A percentile compares a stretch with the other conserved stretches of the same genome.
phyloP scores from a whole-genome alignment of 1,140 invertebrate genomes.

The Aradophagus sp. region DNA sequence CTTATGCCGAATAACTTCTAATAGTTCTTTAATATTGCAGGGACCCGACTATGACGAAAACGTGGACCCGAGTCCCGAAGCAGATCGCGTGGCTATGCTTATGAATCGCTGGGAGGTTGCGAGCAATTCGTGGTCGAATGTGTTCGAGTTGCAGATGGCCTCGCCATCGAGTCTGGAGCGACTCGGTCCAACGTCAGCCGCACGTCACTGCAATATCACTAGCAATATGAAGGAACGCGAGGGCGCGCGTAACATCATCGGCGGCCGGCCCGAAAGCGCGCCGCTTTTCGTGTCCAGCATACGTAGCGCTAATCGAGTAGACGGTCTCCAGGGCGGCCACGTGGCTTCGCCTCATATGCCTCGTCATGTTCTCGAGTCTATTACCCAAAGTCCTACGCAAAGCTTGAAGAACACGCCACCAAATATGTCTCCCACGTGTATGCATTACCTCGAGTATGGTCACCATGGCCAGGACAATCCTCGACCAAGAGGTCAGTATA shows the following conservation, averaged over 20 bases:
- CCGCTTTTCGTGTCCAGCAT: conserved; percentile 63
- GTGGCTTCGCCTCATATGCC: conserved; percentile 67
- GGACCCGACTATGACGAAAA: conserved; percentile 82
- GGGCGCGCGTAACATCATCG: conserved; percentile 70
- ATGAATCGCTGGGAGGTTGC: conserved; percentile 69
- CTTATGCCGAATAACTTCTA: no score
- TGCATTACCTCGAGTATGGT: conserved; percentile 62
- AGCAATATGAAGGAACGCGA: conserved; percentile 70
- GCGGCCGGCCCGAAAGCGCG: conserved; percentile 68
- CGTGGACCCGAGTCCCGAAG: conserved; percentile 59
- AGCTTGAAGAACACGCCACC: conserved; percentile 64
- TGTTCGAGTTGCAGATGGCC: conserved; percentile 22
- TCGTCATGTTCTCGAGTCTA: conserved; percentile 69
- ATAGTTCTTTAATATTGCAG: conserved; percentile 67
- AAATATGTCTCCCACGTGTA: conserved; percentile 60
- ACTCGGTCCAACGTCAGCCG: conserved; percentile 3
- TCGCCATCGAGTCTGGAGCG: conserved; percentile 14
- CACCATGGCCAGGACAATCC: conserved; percentile 56
- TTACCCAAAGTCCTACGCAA: conserved; percentile 71
- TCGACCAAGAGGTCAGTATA: no score
- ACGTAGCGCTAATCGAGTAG: conserved; percentile 66
- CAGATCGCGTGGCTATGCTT: conserved; percentile 63
- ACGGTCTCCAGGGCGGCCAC: conserved; percentile 65
- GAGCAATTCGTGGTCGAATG: conserved; percentile 66
- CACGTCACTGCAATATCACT: conserved; percentile 56